phyloP scores from a whole-genome alignment of 2,797 vertebrate species.

The Sphenopsis melanotis region DNA sequence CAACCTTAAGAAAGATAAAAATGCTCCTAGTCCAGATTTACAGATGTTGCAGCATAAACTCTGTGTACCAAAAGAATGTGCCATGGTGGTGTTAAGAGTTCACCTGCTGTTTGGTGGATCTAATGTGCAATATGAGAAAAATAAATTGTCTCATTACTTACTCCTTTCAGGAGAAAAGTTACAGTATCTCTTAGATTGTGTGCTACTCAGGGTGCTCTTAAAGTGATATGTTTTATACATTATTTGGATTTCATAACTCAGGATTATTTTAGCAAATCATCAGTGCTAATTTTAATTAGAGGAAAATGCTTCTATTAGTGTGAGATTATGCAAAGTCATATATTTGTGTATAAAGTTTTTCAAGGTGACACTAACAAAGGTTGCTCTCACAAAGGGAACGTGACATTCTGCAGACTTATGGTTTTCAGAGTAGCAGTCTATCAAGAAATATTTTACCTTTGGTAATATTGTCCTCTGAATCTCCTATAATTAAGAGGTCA shows the following conservation, averaged over 20 bases:
- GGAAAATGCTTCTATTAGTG: background rate
- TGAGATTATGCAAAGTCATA: background rate
- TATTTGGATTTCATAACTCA: conserved; percentile 14
- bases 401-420: background rate
- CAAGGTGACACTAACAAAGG: background rate
- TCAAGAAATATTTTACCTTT: background rate
- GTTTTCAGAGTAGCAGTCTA: background rate
- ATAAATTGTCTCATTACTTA: background rate
- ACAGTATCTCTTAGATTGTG: background rate
- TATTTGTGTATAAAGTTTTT: background rate
- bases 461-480: background rate
- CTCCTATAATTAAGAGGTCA: background rate
- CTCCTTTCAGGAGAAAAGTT: background rate
- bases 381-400: background rate
- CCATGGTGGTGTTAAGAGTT: background rate
- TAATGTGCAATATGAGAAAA: background rate
- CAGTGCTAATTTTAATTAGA: background rate
- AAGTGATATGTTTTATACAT: background rate
- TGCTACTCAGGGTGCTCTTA: background rate
- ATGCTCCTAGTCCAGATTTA: background rate
- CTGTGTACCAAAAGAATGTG: background rate
- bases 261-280: conserved; percentile 13
- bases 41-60: background rate
- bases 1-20: background rate
- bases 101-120: background rate